Percentiles rank a stretch among this genome's conserved stretches.
These are phyloP conservation scores for Araneus ventricosus DNA, from an alignment of 1,140 invertebrate species.

Conservation along the genomic window DNA sequence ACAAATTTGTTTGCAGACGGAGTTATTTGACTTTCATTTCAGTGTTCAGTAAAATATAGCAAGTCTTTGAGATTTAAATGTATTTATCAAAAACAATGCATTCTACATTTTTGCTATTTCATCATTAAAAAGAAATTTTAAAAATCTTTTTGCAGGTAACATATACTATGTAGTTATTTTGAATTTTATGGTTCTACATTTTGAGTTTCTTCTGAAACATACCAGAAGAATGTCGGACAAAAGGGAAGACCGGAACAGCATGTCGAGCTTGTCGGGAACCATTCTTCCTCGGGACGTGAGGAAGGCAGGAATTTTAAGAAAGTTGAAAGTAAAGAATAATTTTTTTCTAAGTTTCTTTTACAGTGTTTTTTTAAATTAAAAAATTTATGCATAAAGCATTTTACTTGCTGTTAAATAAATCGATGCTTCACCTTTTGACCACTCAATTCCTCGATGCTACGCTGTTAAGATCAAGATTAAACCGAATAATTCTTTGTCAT, in stretches of 20 bases:
- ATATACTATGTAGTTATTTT: neutral
- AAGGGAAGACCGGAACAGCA: conserved; percentile 59
- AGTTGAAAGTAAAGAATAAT: conserved; percentile 78
- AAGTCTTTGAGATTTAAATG: too few relatives aligned
- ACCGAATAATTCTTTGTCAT: too few relatives aligned
- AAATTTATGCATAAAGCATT: too few relatives aligned
- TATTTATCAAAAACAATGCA: too few relatives aligned
- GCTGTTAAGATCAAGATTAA: too few relatives aligned
- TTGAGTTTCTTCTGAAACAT: conserved; percentile 36
- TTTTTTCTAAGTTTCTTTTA: conserved; percentile 4
- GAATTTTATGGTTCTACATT: conserved; percentile 9
- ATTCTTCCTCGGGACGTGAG: conserved; percentile 77
- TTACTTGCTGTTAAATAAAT: too few relatives aligned
- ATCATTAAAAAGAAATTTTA: neutral
- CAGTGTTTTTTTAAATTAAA: neutral
- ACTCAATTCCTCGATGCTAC: too few relatives aligned
- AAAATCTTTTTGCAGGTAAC: neutral
- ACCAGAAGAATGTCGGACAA: conserved; percentile 63
- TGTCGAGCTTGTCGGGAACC: neutral
- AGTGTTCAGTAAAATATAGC: too few relatives aligned
- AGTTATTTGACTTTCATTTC: too few relatives aligned
- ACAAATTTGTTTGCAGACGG: too few relatives aligned
- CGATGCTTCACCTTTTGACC: too few relatives aligned
- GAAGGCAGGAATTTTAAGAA: conserved; percentile 78
- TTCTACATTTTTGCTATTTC: neutral